Base-by-base conservation (phyloP, 2,797 vertebrate genomes). In the Onychomys torridus region DNA sequence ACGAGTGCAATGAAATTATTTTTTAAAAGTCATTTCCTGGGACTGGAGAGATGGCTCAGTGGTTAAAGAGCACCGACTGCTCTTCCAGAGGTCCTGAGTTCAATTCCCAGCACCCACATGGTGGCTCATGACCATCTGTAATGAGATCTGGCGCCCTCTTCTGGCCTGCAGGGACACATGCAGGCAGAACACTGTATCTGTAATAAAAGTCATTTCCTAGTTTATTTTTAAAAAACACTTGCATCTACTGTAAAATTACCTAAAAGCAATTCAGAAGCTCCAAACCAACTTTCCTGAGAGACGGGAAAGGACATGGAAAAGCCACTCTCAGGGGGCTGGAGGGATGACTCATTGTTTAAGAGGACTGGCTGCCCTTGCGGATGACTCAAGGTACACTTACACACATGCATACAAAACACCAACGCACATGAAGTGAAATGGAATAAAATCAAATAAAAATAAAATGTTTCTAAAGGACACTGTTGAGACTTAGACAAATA, bases 221-320 rank as follows among this genome's bases (percentile, higher is more conserved):
- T 32, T 69, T 69, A 85, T 49, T 90, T 96, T 90, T 96, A 91
- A 67, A 21, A 27, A 77, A 8, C 29, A 40, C 75, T 69, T 83
- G 3, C 23, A 63, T 90, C 52, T 84, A 93, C 52, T 86, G 11
- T 65, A 82, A 85, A 78, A 83, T 57, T 46, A 95, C 76, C 85
- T 65, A 13, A 77, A 67, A 93, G 40, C 23, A 71, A 52, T 0
- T 61, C 5, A 71, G 43, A 97, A 16, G 71, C 9, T 81, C 43
- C 34, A 92, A 88, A 55, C 71, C 43, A 65, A 52, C 25, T 63
- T 67, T 3, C 34, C n/a, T 63, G 49, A 63, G 23, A 73, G 71
- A 49, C 21, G 43, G 2, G 43, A 83, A 75, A 81, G 57, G 19
- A 2, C 10, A 23, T 8, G 29, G 0, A 3, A 21, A 90, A 25